Evolutionary conservation across 1,140 invertebrate genomes (phyloP), one percentile per base, ranked within the genome.

Genomic region (Polypedilum vanderplanki): DNA sequence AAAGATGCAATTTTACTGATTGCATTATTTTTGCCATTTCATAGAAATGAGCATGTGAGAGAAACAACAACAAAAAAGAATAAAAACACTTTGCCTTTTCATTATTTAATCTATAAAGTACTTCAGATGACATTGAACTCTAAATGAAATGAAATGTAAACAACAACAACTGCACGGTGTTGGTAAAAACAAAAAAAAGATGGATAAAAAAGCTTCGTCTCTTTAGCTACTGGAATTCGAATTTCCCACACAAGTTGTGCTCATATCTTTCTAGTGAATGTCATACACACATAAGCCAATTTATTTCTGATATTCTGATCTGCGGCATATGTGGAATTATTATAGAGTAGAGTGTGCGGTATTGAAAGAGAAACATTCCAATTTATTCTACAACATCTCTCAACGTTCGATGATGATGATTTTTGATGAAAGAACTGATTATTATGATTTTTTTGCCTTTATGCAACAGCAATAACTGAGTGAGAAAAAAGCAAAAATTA

Each of bases 41-140:
- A 70, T 70, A 22, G 65, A 18, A 9, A 20, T 70, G 20, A 18
- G 17, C 18, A 20, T 57, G 15, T 57, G 46, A 12, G 12, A 57
- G n/a, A 57, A 15, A 57, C 4, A 57, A 12, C 0, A 57, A 15
- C 41, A 33, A 33, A 33, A 33, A 33, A 33, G 24, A 33, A 33
- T 57, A 70, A 70, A 70, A 70, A 20, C 65, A 70, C 65, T 70
- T 70, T 70, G 10, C 65, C 65, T 70, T 70, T 70, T 70, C 65
- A 70, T 70, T 70, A 22, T 22, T 17, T 10, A 18, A 10, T 70
- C 65, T 33, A 5, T n/a, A n/a, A n/a, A n/a, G n/a, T n/a, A 33
- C 24, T 33, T 33, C 5, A 33, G 24, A 33, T 5, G 65, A 70
- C 65, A 70, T 70, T 70, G 65, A 70, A 70, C 65, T 70, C 65